Evolutionary conservation across 2,888 invertebrate genomes (phyloP).

Genomic region (Plebejus anna): DNA sequence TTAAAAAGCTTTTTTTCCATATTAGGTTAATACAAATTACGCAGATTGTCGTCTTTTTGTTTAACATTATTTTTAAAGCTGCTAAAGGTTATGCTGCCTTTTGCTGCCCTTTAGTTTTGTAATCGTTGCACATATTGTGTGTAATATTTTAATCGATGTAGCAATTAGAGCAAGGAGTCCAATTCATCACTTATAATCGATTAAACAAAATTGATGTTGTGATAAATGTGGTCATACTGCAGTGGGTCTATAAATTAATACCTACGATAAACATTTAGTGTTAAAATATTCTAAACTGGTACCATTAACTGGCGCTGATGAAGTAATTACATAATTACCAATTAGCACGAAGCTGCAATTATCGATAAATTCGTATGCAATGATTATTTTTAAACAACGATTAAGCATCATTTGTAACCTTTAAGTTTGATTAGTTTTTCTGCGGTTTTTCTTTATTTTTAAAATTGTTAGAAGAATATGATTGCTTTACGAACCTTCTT

Average conservation of each 20-base stretch:
- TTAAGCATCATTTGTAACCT: neutral
- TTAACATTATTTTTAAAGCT: neutral
- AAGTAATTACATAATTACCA: constrained; percentile 21
- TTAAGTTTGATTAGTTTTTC: no score
- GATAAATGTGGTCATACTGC: neutral
- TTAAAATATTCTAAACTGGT: constrained; percentile 28
- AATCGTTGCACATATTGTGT: neutral
- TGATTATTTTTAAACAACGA: neutral
- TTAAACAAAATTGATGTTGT: constrained; percentile 9
- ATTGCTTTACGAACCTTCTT: neutral
- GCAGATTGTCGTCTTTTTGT: neutral
- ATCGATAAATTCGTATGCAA: neutral
- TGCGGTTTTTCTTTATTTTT: neutral
- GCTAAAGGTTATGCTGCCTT: neutral
- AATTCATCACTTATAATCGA: constrained; percentile 23
- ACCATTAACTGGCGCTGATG: constrained; percentile 14
- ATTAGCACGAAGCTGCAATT: constrained; percentile 15
- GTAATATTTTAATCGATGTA: neutral
- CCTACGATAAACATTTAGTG: neutral
- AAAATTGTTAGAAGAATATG: neutral
- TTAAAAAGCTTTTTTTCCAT: no score
- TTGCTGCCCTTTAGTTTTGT: neutral
- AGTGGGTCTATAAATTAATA: constrained; percentile 9
- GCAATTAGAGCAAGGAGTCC: neutral
- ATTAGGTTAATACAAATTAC: no score